Evolutionary conservation across 1,140 invertebrate species (phyloP), one percentile per base, ranked within the genome.

Genomic region (Pogonomyrmex barbatus): DNA sequence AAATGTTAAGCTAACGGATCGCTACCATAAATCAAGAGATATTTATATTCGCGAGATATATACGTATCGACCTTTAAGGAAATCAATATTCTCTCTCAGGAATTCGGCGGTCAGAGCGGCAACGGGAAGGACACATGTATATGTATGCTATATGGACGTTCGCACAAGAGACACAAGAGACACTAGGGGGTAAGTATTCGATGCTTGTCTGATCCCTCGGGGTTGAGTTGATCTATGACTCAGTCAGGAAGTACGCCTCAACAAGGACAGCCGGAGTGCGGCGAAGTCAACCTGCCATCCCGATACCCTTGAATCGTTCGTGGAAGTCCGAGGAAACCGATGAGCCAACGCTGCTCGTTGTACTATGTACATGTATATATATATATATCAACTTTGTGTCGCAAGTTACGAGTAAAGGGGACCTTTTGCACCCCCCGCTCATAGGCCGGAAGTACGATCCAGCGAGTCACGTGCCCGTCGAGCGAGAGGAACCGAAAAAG

Each of bases 191-290:
- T 78, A 76, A 39, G 78, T 33, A 62, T 84, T 76, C 24, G 68
- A 75, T 73, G 88, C 68, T 60, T 30, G 89, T 89, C 86, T 89
- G 90, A 88, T 92, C 91, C 90, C 91, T 77, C 42, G 79, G 76
- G 90, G 91, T 88, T 87, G 88, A 83, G 86, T 81, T 89, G 91
- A 92, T 93, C 92, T 92, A 92, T 93, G 93, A 94, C 87, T 94
- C 93, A 93, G 86, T 88, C 90, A 89, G 93, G 92, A 93, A 93
- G 91, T 89, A 87, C 88, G 83, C 75, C 77, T 86, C 92, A 67
- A 71, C 86, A 77, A 76, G 77, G 82, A 68, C 68, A 85, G 85
- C 87, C 78, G 83, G 78, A 81, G 90, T 87, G 85, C 79, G 87
- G 86, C 54, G 75, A 79, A 92, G 90, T 85, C 88, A 91, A 87